phyloP scores from a whole-genome alignment of 2,797 vertebrate genomes.

The Pangasius djambal region DNA sequence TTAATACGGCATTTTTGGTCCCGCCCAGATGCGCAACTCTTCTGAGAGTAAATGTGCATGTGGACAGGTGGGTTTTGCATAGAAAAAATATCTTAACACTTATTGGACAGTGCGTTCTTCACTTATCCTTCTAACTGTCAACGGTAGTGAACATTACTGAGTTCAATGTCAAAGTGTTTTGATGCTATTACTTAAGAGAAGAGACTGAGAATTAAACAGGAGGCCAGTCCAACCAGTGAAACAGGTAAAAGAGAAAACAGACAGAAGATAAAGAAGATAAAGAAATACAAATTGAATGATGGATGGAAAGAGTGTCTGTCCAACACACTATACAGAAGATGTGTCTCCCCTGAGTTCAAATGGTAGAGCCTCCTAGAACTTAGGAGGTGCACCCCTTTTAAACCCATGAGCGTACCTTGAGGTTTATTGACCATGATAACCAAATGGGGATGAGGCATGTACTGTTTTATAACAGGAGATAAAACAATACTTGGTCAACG shows the following conservation, averaged over 20 bases:
- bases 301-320: not conserved
- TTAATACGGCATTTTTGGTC: not conserved
- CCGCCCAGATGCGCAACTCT: not conserved
- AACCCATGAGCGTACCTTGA: not conserved
- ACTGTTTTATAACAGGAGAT: constrained; percentile 3
- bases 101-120: not conserved
- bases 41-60: not conserved
- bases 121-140: not conserved
- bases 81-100: not conserved
- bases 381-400: not conserved
- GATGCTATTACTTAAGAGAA: not conserved
- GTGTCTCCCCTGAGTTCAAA: not conserved
- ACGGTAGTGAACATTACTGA: not conserved
- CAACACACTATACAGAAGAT: not conserved
- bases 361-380: not conserved
- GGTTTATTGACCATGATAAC: not conserved
- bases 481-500: constrained; percentile 4
- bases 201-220: not conserved
- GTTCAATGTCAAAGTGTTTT: not conserved
- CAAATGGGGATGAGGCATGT: not conserved
- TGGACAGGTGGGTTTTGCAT: not conserved
- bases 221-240: not conserved
- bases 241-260: not conserved
- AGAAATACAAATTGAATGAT: not conserved
- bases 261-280: not conserved